phyloP scores from a whole-genome alignment of 2,797 vertebrate genomes.

The Smutsia temminckii region DNA sequence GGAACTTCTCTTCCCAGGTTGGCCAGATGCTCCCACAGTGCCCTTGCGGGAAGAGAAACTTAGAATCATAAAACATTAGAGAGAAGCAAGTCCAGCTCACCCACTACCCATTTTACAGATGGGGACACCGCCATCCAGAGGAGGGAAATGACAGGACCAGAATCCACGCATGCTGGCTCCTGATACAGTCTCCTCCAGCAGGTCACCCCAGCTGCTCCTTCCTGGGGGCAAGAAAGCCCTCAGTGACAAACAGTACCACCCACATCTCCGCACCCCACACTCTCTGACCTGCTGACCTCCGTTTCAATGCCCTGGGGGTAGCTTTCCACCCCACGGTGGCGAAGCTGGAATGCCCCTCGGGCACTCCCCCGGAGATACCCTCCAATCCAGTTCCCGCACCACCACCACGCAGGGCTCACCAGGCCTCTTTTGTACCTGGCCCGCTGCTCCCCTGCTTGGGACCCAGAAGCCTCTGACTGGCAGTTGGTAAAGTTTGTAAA shows the following conservation, averaged over 20 bases:
- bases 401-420: background rate
- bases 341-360: background rate
- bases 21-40: background rate
- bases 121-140: background rate
- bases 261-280: background rate
- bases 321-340: background rate
- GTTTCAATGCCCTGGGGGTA: fast-evolving
- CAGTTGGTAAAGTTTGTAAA: slow-evolving; percentile 87
- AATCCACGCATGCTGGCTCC: background rate
- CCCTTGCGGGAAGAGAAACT: background rate
- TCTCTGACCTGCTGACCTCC: background rate
- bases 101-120: background rate
- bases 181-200: no score
- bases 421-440: background rate
- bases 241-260: background rate
- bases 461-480: slow-evolving; percentile 73
- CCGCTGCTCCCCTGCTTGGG: background rate
- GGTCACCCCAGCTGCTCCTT: no score
- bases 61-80: background rate
- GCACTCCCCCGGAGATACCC: background rate
- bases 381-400: background rate
- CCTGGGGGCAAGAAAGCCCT: background rate
- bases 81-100: background rate
- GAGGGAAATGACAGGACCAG: background rate
- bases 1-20: background rate